Evolutionary conservation across 2,113 vertebrate species (phyloP).

Genomic region (Lathamus discolor): DNA sequence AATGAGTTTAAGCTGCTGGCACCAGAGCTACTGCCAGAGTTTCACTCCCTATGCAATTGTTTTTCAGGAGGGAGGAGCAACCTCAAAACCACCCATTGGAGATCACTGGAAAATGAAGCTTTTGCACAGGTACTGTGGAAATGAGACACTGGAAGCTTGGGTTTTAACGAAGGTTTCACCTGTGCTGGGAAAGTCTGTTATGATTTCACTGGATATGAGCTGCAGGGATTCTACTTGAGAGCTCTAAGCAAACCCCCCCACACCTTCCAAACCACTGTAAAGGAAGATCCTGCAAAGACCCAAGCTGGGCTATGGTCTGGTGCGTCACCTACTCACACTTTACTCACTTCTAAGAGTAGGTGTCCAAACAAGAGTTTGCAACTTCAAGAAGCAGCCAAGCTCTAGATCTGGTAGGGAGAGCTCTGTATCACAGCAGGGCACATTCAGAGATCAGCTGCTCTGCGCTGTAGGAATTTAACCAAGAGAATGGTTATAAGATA

Average conservation of each 20-base stretch:
- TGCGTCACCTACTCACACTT: background rate
- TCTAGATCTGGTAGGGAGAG: background rate
- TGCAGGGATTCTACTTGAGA: background rate
- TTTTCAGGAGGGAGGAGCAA: constrained; percentile 15
- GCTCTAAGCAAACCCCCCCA: background rate
- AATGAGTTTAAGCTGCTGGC: constrained; percentile 59
- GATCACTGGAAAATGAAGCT: background rate
- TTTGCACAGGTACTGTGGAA: background rate
- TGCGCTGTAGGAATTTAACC: constrained; percentile 22
- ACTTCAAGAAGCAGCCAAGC: background rate
- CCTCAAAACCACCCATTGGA: background rate
- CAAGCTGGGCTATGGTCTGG: too few relatives aligned
- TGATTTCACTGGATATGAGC: rapidly evolving
- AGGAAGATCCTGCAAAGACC: background rate
- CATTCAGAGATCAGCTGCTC: constrained; percentile 13
- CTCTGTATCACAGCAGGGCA: background rate
- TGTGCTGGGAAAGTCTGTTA: background rate
- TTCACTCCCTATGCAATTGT: constrained; percentile 46
- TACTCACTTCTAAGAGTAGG: background rate
- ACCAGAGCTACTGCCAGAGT: background rate
- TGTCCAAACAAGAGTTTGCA: background rate
- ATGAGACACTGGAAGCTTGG: too few relatives aligned
- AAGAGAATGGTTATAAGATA: background rate
- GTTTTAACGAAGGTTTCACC: background rate
- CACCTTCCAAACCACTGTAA: background rate